Evolutionary conservation across 2,888 invertebrate genomes (phyloP).

Genomic region (Orthosia cruda): DNA sequence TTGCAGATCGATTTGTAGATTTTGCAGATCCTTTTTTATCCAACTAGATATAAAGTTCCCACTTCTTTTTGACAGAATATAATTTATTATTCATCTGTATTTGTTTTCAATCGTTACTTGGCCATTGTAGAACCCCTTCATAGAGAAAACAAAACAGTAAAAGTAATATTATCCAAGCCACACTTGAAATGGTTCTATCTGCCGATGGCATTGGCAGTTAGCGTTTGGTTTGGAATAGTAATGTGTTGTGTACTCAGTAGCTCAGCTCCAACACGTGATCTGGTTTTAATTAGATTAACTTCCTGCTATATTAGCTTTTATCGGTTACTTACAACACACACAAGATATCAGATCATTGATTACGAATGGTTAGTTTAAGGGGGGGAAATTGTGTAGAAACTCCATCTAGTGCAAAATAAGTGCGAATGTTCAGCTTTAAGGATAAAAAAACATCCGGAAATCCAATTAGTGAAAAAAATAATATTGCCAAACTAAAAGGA

Average conservation of each 20-base stretch:
- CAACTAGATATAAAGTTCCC: neutral
- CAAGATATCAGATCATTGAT: slow-evolving; percentile 23
- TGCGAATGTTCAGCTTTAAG: slow-evolving; percentile 1
- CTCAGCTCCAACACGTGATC: slow-evolving; percentile 70
- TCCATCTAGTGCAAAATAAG: too few species aligned
- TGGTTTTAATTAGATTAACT: slow-evolving; percentile 79
- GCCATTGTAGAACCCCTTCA: neutral
- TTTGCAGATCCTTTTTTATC: neutral
- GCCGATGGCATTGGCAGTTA: slow-evolving; percentile 49
- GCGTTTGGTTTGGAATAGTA: slow-evolving; percentile 63
- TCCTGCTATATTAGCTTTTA: slow-evolving; percentile 66
- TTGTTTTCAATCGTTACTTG: neutral
- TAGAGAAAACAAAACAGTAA: slow-evolving; percentile 15
- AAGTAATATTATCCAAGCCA: slow-evolving; percentile 20
- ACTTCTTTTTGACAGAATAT: neutral
- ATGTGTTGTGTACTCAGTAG: slow-evolving; percentile 55
- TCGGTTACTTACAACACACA: slow-evolving; percentile 26
- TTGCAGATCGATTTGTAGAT: neutral
- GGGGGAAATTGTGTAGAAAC: too few species aligned
- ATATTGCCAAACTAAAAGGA: too few species aligned
- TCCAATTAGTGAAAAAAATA: neutral
- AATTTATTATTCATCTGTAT: neutral
- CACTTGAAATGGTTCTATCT: slow-evolving; percentile 46
- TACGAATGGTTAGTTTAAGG: neutral
- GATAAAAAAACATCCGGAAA: neutral